Conservation (phyloP, 1,140 invertebrate species). For the Trinorchestia longiramus region DNA sequence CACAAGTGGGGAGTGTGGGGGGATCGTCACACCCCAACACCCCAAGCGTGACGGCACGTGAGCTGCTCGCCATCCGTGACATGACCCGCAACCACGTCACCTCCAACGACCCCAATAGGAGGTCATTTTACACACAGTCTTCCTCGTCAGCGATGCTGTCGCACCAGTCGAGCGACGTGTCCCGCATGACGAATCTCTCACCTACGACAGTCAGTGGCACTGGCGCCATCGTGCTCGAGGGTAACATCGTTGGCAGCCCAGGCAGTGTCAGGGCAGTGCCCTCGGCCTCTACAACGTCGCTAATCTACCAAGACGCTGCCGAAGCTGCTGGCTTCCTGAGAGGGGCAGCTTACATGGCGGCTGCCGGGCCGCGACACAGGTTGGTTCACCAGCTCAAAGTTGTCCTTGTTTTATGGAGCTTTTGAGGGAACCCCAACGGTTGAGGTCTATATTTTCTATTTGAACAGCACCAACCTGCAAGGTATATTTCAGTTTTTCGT, state of each 20-base stretch:
- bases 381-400: not conserved
- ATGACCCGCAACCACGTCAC: constrained; percentile 73
- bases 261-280: constrained; percentile 23
- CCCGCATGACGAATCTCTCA: constrained; percentile 16
- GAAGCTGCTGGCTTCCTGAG: constrained; percentile 32
- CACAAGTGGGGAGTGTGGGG: not conserved
- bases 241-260: not conserved
- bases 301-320: constrained; percentile 39
- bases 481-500: too few relatives aligned
- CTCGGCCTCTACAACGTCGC: not conserved
- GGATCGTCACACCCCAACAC: constrained; percentile 27
- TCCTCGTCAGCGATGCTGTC: constrained; percentile 39
- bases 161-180: constrained; percentile 39
- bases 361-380: constrained; percentile 26
- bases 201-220: constrained; percentile 17
- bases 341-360: not conserved
- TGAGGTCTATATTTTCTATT: too few relatives aligned
- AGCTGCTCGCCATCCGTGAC: constrained; percentile 72
- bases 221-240: not conserved
- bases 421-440: too few relatives aligned
- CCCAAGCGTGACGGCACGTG: constrained; percentile 70
- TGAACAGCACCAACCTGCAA: too few relatives aligned
- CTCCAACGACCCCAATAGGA: constrained; percentile 70
- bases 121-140: constrained; percentile 9
- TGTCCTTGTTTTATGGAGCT: not conserved